Evolutionary conservation across 2,888 invertebrate genomes (phyloP), one percentile per base, ranked within the genome.

Genomic region (Lasioglossum oenotherae): DNA sequence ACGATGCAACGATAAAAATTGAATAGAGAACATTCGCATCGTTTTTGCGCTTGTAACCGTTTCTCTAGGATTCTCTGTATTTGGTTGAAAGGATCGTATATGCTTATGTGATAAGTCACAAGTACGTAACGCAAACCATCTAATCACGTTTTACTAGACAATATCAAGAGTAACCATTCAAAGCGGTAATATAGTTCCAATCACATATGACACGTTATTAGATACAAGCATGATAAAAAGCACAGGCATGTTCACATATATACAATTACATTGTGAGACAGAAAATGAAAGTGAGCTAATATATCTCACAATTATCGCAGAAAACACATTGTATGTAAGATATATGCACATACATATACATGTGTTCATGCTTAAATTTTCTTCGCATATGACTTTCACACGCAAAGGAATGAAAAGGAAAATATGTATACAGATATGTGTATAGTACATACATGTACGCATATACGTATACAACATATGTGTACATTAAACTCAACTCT

Each of bases 211-310:
- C 91, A 91, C 88, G 89, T 85, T 84, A 84, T 88, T 84, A 88
- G 81, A 82, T 82, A 89, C 84, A 91, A 91, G 91, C 91, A 87
- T 85, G 84, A 84, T 85, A 88, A 87, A 86, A 90, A 91, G 91
- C 91, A 91, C 91, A 89, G 89, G 87, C 89, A 91, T 89, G 85
- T 86, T 86, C 87, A 90, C 87, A 86, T 89, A 88, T 91, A 87
- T 91, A 91, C 83, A 90, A 31, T 87, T 91, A 91, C 78, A 87
- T 85, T 71, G 81, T 86, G 74, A 85, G 74, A 87, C 82, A 81
- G 73, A 85, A 71, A 86, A 89, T 73, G 69, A 82, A 83, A 85
- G 77, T 84, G 77, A 76, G 82, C 80, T 78, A 85, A 80, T 83
- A 85, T 81, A 78, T 74, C 80, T 81, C 78, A 78, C 75, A 77